phyloP scores from a whole-genome alignment of 2,888 invertebrate species.

The Caenorhabditis doughertyi region DNA sequence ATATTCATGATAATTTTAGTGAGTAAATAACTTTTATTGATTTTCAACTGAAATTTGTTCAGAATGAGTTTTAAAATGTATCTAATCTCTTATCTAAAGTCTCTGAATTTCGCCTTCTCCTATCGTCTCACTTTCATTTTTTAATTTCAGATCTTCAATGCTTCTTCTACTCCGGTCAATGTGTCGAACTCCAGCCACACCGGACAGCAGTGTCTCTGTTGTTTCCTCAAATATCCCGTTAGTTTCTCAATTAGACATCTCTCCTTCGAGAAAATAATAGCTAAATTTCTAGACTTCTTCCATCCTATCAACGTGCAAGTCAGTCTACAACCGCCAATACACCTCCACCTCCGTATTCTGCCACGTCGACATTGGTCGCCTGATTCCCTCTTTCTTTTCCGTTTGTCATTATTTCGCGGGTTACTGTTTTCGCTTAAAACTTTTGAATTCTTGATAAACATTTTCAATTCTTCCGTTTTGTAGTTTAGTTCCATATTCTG shows the following conservation, averaged over 20 bases:
- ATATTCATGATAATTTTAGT: no score
- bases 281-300: slow-evolving; percentile 67
- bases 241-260: slow-evolving; percentile 28
- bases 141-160: slow-evolving; percentile 65
- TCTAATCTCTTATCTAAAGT: no score
- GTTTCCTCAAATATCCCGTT: slow-evolving; percentile 72
- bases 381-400: background rate
- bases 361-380: slow-evolving; percentile 43
- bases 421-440: slow-evolving; percentile 33
- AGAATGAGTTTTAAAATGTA: no score
- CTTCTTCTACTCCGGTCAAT: slow-evolving; percentile 68
- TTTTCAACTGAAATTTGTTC: no score
- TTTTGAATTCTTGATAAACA: background rate
- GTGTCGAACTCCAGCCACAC: slow-evolving; percentile 61
- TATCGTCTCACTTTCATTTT: background rate
- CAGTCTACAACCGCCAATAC: slow-evolving; percentile 62
- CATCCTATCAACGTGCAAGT: slow-evolving; percentile 73
- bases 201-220: slow-evolving; percentile 66
- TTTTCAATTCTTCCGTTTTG: slow-evolving; percentile 21
- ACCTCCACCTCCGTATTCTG: slow-evolving; percentile 61
- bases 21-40: no score
- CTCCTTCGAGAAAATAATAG: no score
- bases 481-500: no score
- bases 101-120: no score
- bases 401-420: slow-evolving; percentile 18